Percentiles rank a stretch among this genome's conserved stretches.
phyloP scores from a whole-genome alignment of 1,140 invertebrate genomes.

The Dendrolimus punctatus region DNA sequence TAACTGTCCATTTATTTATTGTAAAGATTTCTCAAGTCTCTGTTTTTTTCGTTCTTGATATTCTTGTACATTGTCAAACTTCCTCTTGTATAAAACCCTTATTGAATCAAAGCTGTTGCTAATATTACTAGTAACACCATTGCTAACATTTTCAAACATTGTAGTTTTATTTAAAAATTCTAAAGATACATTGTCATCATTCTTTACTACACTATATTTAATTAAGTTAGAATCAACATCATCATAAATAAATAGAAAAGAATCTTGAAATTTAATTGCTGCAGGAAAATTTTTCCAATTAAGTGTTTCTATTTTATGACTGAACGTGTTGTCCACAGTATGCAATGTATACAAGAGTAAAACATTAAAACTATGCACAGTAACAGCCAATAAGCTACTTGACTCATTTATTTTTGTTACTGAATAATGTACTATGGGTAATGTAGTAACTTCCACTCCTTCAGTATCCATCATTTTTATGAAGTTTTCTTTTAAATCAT shows the following conservation, averaged over 20 bases:
- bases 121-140: background rate
- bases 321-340: slow-evolving; percentile 28
- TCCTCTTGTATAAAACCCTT: slow-evolving; percentile 80
- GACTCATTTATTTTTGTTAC: slow-evolving; percentile 45
- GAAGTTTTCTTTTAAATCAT: slow-evolving; percentile 61
- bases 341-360: slow-evolving; percentile 66
- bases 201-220: slow-evolving; percentile 45
- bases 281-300: slow-evolving; percentile 33
- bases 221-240: slow-evolving; percentile 24
- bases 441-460: slow-evolving; percentile 67
- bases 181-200: slow-evolving; percentile 28
- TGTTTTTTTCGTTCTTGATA: slow-evolving; percentile 82
- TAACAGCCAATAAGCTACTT: slow-evolving; percentile 49
- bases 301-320: slow-evolving; percentile 35
- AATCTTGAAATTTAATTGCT: slow-evolving; percentile 38
- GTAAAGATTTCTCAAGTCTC: slow-evolving; percentile 39
- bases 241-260: slow-evolving; percentile 67
- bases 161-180: slow-evolving; percentile 23
- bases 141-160: slow-evolving; percentile 30
- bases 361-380: slow-evolving; percentile 63
- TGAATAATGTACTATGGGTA: slow-evolving; percentile 75
- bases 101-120: slow-evolving; percentile 52
- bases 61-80: slow-evolving; percentile 83
- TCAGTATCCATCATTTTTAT: slow-evolving; percentile 71
- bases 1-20: slow-evolving; percentile 14